Conservation (phyloP, 1,140 invertebrate genomes). For the Drosophila prosaltans region DNA sequence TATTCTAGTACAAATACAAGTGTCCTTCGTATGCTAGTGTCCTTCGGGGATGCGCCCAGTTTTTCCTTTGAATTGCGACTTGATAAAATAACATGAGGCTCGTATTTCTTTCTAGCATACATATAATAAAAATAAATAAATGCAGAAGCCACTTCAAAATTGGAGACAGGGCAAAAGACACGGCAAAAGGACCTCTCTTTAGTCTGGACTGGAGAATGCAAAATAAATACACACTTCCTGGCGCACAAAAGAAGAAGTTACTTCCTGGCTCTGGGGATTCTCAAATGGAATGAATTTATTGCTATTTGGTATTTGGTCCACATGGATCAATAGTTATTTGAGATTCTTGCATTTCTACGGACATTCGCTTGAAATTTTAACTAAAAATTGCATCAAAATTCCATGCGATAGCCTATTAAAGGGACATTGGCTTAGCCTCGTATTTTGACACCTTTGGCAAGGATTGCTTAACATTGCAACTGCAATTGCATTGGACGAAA, state of each 20-base stretch:
- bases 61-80: conserved; percentile 76
- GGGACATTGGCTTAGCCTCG: conserved; percentile 77
- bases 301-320: conserved; percentile 24
- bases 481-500: not conserved
- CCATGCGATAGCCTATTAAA: conserved; percentile 61
- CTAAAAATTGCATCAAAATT: conserved; percentile 74
- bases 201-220: conserved; percentile 49
- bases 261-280: conserved; percentile 50
- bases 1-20: conserved; percentile 36
- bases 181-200: conserved; percentile 32
- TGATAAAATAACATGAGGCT: conserved; percentile 78
- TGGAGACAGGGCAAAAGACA: conserved; percentile 1
- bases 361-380: conserved; percentile 46
- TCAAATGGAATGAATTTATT: conserved; percentile 53
- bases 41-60: conserved; percentile 35
- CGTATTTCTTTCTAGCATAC: conserved; percentile 57
- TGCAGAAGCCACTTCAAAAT: conserved; percentile 32
- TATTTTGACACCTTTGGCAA: conserved; percentile 79
- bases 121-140: conserved; percentile 69
- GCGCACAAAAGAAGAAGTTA: conserved; percentile 73
- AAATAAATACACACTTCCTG: conserved; percentile 79
- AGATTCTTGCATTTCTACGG: conserved; percentile 23
- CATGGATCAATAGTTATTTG: conserved; percentile 44
- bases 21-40: conserved; percentile 28
- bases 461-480: conserved; percentile 30